Conservation (phyloP, 2,888 invertebrate genomes). For the Eubasilissa splendida region DNA sequence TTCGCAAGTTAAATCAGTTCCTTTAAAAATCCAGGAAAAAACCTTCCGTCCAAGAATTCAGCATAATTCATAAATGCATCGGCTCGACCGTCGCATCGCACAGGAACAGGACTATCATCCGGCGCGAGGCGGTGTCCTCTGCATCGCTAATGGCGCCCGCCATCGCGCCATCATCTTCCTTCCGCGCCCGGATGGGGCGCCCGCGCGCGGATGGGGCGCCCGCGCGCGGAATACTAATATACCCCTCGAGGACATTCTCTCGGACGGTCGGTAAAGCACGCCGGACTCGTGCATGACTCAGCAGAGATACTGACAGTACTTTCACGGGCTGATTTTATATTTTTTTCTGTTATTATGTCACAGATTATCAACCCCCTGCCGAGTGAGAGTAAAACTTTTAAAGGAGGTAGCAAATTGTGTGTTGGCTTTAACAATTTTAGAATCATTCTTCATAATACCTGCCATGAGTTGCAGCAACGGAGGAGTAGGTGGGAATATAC, state of each 20-base stretch:
- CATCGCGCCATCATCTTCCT: constrained; percentile 5
- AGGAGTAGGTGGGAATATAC: no score
- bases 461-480: no score
- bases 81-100: neutral
- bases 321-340: neutral
- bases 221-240: constrained; percentile 18
- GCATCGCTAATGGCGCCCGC: constrained; percentile 28
- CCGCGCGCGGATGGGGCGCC: neutral
- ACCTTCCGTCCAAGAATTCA: neutral
- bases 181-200: constrained; percentile 30
- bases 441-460: no score
- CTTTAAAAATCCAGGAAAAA: neutral
- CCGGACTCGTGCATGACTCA: neutral
- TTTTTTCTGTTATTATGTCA: no score
- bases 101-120: constrained; percentile 24
- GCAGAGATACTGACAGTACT: neutral
- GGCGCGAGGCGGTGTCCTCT: constrained; percentile 22
- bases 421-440: no score
- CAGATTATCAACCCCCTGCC: no score
- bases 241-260: neutral
- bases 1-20: no score
- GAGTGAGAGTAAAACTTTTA: no score
- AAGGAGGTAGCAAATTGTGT: no score
- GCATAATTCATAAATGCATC: neutral
- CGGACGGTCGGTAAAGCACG: neutral